phyloP scores from a whole-genome alignment of 1,140 invertebrate genomes.

The Drosophila rhopaloa region DNA sequence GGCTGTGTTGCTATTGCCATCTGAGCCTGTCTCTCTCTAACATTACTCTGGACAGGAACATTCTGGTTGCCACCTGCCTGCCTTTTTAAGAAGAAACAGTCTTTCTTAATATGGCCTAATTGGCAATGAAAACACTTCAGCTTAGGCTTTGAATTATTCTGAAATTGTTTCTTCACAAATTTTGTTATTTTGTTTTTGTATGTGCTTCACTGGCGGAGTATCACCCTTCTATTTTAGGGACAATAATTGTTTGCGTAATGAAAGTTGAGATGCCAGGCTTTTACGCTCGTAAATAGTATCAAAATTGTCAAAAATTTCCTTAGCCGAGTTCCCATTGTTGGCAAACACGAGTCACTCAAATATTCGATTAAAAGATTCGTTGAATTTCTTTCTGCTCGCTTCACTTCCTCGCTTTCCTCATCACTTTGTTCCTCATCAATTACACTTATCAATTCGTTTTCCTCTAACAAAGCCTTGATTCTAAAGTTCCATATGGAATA shows the following conservation, averaged over 20 bases:
- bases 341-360: constrained; percentile 10
- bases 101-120: constrained; percentile 12
- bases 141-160: no score
- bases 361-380: constrained; percentile 6
- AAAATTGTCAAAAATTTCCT: constrained; percentile 8
- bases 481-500: constrained; percentile 19
- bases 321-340: constrained; percentile 3
- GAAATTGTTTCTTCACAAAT: no score
- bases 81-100: constrained; percentile 21
- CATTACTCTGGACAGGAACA: constrained; percentile 8
- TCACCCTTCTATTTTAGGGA: constrained; percentile 18
- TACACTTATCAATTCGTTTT: constrained; percentile 12
- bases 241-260: constrained; percentile 23
- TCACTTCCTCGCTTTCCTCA: constrained; percentile 2
- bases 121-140: no score
- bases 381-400: constrained; percentile 11
- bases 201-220: constrained; percentile 6
- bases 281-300: constrained; percentile 7
- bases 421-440: constrained; percentile 6
- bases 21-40: constrained; percentile 27
- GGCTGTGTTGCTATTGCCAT: constrained; percentile 15
- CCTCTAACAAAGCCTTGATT: constrained; percentile 19
- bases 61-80: constrained; percentile 2
- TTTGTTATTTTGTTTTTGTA: no score
- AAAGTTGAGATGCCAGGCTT: constrained; percentile 15